Percentiles rank a stretch among this genome's conserved stretches.
These are phyloP conservation scores for Tachypleus tridentatus DNA, from an alignment of 1,140 invertebrate genomes.

Conservation along the genomic window DNA sequence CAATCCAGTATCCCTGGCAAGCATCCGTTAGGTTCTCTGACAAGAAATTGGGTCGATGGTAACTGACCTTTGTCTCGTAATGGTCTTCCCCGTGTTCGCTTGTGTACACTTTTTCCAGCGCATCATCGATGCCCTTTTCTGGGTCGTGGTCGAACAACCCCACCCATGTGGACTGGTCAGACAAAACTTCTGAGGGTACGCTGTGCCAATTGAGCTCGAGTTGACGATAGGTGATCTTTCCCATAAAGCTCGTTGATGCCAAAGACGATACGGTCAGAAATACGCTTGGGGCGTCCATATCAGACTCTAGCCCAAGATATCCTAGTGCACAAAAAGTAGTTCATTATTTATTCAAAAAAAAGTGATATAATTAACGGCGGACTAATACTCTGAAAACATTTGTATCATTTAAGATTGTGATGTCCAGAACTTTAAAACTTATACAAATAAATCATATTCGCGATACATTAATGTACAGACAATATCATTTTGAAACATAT, in stretches of 20 bases:
- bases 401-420: no score
- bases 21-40: constrained; percentile 21
- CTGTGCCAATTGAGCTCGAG: constrained; percentile 27
- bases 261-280: constrained; percentile 23
- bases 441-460: no score
- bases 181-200: constrained; percentile 5
- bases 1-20: constrained; percentile 39
- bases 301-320: no score
- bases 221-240: constrained; percentile 17
- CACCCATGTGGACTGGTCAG: constrained; percentile 27
- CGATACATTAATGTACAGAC: no score
- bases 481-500: no score
- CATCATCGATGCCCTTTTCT: constrained; percentile 9
- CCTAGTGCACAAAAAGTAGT: no score
- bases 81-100: constrained; percentile 14
- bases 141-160: constrained; percentile 30
- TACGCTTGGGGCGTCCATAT: no score
- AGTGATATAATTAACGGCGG: no score
- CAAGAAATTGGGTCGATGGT: constrained; percentile 17
- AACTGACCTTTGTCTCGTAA: constrained; percentile 15
- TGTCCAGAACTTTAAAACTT: no score
- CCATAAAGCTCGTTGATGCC: constrained; percentile 8
- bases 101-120: constrained; percentile 20
- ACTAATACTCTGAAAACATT: no score
- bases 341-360: no score